Base-by-base conservation (phyloP, 2,797 vertebrate genomes). In the Astyanax mexicanus region DNA sequence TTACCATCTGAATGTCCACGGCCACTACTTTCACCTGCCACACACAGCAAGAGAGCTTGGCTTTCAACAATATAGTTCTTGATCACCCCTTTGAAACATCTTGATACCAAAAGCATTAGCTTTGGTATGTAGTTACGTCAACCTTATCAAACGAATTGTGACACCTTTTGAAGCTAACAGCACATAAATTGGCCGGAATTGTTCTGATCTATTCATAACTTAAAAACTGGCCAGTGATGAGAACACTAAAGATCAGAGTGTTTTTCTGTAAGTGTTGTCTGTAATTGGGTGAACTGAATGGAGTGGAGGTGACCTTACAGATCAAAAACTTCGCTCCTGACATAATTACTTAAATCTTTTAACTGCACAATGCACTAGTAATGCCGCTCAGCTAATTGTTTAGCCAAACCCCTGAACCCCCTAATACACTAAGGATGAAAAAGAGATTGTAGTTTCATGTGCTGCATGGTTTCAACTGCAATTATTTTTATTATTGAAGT, bases 1-100 rank as follows among this genome's bases (percentile, higher is more conserved):
- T 58, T 75, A 66, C 75, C 81, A 83, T 72, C 70, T 84, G 80
- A 70, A 72, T 10, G 54, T 65, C 51, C 21, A 60, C n/a, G 32
- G 65, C 54, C 47, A 49, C 15, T 64, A 72, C 42, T 49, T n/a
- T n/a, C n/a, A 73, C 58, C 35, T 35, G 42, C 21, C n/a, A 60
- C 32, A 38, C 54, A 74, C 40, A 66, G 32, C 23, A 19, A 23
- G 61, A 52, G 42, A 55, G 57, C 52, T 44, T 82, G 49, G 25
- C 40, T 66, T 57, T 71, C 29, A 66, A 52, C 17, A 15, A 67
- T 32, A 29, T 83, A 77, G 84, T 70, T 57, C 62, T 51, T 23
- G n/a, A 45, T 72, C 35, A 45, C 27, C 17, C 38, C 21, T 27
- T 52, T 29, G 17, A 73, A 51, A 25, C 27, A 4, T 32, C 38